phyloP scores from a whole-genome alignment of 2,888 invertebrate species.

The Neocrepidodera transversa region DNA sequence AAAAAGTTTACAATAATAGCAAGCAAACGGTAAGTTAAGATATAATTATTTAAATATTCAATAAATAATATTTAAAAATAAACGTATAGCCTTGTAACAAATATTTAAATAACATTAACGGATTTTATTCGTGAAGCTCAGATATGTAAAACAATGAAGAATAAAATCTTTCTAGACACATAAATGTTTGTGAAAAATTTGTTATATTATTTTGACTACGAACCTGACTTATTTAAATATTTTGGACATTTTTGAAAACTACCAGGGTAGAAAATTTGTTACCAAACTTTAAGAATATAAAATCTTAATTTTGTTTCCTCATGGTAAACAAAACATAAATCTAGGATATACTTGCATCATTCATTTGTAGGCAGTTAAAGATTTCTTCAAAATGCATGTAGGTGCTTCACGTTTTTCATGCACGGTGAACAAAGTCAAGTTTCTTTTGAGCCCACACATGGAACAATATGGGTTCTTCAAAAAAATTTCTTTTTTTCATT shows the following conservation, averaged over 20 bases:
- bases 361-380: constrained; percentile 10
- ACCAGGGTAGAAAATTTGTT: no score
- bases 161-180: no score
- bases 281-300: no score
- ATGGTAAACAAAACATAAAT: background rate
- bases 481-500: background rate
- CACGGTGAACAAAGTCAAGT: background rate
- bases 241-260: no score
- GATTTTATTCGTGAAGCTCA: no score
- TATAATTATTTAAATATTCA: no score
- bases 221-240: no score
- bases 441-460: constrained; percentile 1
- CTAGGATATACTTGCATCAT: background rate
- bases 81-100: background rate
- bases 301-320: background rate
- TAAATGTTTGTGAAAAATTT: no score
- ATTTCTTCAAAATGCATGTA: constrained; percentile 5
- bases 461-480: constrained; percentile 1
- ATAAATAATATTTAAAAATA: background rate
- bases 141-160: no score
- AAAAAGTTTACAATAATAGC: no score
- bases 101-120: no score
- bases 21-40: background rate
- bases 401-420: constrained; percentile 6
- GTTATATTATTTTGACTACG: no score